Evolutionary conservation across 2,888 invertebrate species (phyloP), one percentile per base, ranked within the genome.

Genomic region (Drosophila stalkeri): DNA sequence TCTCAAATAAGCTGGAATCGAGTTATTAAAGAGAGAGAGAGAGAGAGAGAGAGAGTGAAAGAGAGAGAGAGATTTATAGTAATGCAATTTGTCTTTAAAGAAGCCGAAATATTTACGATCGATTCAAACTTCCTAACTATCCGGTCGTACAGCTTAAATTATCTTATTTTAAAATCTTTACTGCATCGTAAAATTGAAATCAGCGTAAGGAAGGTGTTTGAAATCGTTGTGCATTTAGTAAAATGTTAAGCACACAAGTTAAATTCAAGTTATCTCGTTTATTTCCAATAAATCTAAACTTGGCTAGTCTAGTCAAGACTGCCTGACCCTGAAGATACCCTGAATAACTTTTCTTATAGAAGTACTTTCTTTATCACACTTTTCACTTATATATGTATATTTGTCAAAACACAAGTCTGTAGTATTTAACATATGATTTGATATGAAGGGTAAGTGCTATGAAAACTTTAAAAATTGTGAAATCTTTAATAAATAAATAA

Each of bases 1-100:
- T 7, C 18, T 68, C 1, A 81, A 31, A 39, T 82, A 69, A 0
- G 71, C 86, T 86, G 60, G 3, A 67, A 64, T 11, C 0, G 27
- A 27, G 23, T 2, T 23, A 23, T 23, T 23, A 3, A 23, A 23
- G 3, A 14, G 16, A 47, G 47, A 2, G 2, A 44, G 14, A 14
- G 12, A 4, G 14, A 37, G 5, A 14, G 16, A 39, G 14, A 37
- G 14, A 14, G 37, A 6, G 16, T 6, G 5, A 39, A 3, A 16
- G 2, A 39, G n/a, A n/a, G n/a, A 16, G 7, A 18, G 12, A 12
- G 31, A 18, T 31, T n/a, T n/a, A n/a, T n/a, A n/a, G 27, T n/a
- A 47, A 12, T 31, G 27, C 9, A 11, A 49, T 9, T 33, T 51
- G 31, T 14, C 51, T 33, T 3, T 18, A 18, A 20, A 20, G 33